Evolutionary conservation across 1,140 invertebrate species (phyloP).

Genomic region (Oreohelix idahoensis): DNA sequence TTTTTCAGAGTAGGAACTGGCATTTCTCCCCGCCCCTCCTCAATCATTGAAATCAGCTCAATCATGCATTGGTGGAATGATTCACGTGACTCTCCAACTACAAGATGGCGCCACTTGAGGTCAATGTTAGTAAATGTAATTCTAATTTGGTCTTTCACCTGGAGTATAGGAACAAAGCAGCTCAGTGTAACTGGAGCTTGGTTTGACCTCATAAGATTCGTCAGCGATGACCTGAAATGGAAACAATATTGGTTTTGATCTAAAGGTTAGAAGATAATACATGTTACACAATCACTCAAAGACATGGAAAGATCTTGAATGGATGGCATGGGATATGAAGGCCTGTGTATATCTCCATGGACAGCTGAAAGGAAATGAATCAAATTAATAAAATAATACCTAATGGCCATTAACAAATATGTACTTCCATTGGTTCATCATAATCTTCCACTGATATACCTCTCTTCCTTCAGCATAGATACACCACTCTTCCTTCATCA

Average conservation of each 20-base stretch:
- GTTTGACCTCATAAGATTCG: not conserved
- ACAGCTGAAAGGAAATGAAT: not conserved
- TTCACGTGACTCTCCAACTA: not conserved
- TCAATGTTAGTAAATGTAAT: not conserved
- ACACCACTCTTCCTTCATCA: too few species aligned
- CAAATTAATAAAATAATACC: too few species aligned
- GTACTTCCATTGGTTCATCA: too few species aligned
- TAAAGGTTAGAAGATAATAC: not conserved
- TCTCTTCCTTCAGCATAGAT: too few species aligned
- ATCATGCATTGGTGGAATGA: conserved; percentile 5
- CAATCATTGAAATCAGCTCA: not conserved
- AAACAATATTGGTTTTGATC: not conserved
- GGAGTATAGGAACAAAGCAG: not conserved
- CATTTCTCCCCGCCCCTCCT: not conserved
- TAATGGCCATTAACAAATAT: too few species aligned
- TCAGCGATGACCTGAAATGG: conserved; percentile 1
- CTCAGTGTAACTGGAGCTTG: not conserved
- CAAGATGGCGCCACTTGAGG: not conserved
- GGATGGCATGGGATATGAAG: not conserved
- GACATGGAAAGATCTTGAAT: too few species aligned
- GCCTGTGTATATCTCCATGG: not conserved
- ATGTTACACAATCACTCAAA: too few species aligned
- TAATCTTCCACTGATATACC: too few species aligned
- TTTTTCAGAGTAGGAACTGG: conserved; percentile 18
- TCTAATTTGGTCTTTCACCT: not conserved